Conservation (phyloP, 2,888 invertebrate genomes). For the Sesia bembeciformis region DNA sequence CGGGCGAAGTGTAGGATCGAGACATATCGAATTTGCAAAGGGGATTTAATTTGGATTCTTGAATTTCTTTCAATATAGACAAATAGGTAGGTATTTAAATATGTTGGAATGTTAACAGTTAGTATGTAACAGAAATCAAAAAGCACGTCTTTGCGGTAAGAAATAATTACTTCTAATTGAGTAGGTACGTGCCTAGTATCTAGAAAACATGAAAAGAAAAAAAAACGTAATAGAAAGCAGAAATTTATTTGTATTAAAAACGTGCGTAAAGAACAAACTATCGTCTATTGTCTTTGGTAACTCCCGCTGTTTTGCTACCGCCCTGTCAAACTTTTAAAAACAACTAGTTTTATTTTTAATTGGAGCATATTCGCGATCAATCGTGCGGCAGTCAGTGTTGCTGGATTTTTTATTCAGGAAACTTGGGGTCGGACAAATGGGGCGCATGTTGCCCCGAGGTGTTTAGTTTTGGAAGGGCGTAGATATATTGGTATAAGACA, state of each 20-base stretch:
- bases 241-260: no score
- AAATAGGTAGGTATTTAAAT: no score
- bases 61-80: not conserved
- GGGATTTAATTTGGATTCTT: constrained; percentile 44
- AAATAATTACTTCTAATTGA: not conserved
- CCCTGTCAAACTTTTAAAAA: not conserved
- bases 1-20: constrained; percentile 22
- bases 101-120: no score
- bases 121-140: no score
- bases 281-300: not conserved
- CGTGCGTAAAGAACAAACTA: not conserved
- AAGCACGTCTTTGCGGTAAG: no score
- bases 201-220: no score
- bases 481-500: constrained; percentile 60
- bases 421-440: constrained; percentile 25
- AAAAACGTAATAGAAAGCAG: no score
- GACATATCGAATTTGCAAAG: constrained; percentile 30
- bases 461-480: constrained; percentile 49
- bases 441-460: constrained; percentile 50
- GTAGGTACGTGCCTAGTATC: not conserved
- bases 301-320: not conserved
- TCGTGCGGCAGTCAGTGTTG: constrained; percentile 29
- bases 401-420: constrained; percentile 31
- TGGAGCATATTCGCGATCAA: constrained; percentile 63
- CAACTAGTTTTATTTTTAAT: constrained; percentile 41